These are phyloP conservation scores for Cinclus mexicanus DNA, from an alignment of 2,113 vertebrate genomes.

Conservation along the genomic window DNA sequence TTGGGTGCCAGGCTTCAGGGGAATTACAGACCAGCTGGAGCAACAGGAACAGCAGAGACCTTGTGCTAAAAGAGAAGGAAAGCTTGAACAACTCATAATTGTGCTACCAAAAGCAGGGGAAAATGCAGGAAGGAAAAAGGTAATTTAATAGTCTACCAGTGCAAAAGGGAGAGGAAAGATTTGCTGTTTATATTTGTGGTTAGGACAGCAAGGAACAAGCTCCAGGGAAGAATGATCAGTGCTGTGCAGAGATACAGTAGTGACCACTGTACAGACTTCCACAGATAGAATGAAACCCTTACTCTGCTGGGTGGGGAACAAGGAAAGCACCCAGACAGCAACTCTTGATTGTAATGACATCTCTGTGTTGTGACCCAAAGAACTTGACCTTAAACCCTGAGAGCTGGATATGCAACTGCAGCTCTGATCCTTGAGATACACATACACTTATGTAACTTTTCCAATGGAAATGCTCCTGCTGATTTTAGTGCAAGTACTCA, in stretches of 20 bases:
- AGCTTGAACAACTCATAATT: not conserved
- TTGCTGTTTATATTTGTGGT: not conserved
- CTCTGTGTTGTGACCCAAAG: not conserved
- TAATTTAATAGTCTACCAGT: not conserved
- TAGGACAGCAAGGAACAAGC: not conserved
- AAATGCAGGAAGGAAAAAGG: not conserved
- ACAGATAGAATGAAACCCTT: not conserved
- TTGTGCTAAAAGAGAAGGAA: not conserved
- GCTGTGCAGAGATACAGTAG: not conserved
- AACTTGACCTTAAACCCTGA: not conserved
- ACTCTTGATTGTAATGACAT: not conserved
- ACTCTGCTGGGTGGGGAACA: not conserved
- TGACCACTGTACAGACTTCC: not conserved
- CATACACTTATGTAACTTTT: not conserved
- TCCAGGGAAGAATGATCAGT: not conserved
- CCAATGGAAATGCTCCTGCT: not conserved
- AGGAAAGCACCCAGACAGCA: not conserved
- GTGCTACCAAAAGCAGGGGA: not conserved
- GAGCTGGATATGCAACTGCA: not conserved
- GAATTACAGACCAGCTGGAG: not conserved
- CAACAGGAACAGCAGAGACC: not conserved
- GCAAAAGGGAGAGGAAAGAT: not conserved
- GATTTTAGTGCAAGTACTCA: constrained; percentile 1
- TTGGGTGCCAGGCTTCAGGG: not conserved
- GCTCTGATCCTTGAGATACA: not conserved